Conservation (phyloP, 2,113 vertebrate genomes). For the Podilymbus podiceps region DNA sequence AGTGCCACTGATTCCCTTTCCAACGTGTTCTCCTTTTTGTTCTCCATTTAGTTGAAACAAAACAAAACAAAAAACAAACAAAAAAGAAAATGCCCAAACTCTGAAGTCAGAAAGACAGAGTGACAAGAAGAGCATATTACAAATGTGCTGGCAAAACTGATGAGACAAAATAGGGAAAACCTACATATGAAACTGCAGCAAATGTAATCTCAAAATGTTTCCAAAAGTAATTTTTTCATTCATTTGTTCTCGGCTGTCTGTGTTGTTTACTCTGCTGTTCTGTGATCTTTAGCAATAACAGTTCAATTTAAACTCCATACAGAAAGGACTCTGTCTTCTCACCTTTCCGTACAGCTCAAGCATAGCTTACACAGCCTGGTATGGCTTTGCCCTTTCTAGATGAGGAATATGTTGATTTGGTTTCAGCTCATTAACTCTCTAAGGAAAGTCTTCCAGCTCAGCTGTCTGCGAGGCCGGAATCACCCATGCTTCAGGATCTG, state of each 20-base stretch:
- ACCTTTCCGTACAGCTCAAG: conserved; percentile 14
- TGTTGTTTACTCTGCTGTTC: conserved; percentile 1
- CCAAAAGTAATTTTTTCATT: background rate
- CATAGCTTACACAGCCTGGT: background rate
- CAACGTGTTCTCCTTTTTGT: background rate
- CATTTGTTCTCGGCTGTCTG: background rate
- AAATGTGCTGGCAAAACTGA: background rate
- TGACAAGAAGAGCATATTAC: fast-evolving
- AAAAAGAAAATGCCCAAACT: background rate
- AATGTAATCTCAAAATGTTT: background rate
- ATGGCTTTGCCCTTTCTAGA: conserved; percentile 14
- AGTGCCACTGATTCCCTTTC: background rate
- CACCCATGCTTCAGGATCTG: background rate
- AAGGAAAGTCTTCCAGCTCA: background rate
- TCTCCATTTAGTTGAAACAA: background rate
- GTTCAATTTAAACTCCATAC: conserved; percentile 10
- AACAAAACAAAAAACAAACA: background rate
- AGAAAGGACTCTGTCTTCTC: background rate
- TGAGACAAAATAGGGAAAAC: background rate
- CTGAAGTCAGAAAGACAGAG: background rate
- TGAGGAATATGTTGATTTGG: conserved; percentile 36
- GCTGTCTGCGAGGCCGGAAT: background rate
- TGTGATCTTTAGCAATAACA: conserved; percentile 1
- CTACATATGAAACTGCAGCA: background rate
- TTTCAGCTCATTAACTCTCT: conserved; percentile 28